Percentiles rank a stretch among this genome's conserved stretches.
Conservation (phyloP, 2,888 invertebrate genomes). For the Azorinus chamasolen region DNA sequence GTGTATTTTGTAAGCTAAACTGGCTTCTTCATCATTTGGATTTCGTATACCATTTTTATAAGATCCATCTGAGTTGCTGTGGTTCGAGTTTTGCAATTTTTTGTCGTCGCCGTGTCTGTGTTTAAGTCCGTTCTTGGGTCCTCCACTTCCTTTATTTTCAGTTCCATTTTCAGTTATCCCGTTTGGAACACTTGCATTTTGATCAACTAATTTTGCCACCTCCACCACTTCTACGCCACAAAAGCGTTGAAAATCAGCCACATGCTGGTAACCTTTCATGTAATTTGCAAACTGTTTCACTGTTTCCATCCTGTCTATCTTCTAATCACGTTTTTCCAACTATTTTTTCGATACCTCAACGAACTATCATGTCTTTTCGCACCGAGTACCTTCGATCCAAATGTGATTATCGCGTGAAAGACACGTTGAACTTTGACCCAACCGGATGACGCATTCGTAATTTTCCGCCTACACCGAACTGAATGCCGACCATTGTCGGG, state of each 20-base stretch:
- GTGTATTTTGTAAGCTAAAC: slow-evolving; percentile 66
- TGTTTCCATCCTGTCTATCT: slow-evolving; percentile 42
- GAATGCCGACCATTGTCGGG: no score
- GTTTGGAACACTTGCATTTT: slow-evolving; percentile 3
- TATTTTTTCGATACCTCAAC: no score
- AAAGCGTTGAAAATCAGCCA: slow-evolving; percentile 92
- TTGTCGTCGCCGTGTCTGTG: slow-evolving; percentile 7
- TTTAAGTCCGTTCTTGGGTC: slow-evolving; percentile 13
- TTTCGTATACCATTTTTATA: slow-evolving; percentile 36
- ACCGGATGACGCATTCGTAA: no score
- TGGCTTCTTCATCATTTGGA: slow-evolving; percentile 24
- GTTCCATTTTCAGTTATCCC: not conserved
- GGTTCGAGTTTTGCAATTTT: slow-evolving; percentile 4
- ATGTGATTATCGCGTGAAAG: no score
- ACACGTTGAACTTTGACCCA: no score
- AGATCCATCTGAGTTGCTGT: slow-evolving; percentile 23
- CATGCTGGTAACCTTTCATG: slow-evolving; percentile 89
- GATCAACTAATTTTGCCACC: slow-evolving; percentile 18
- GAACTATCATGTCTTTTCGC: no score
- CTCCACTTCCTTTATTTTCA: not conserved
- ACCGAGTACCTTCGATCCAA: no score
- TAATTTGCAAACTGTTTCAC: slow-evolving; percentile 48
- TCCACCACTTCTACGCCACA: slow-evolving; percentile 89
- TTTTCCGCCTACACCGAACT: no score
- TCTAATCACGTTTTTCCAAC: not conserved